Conservation (phyloP, 1,140 invertebrate species). For the Hyposmocoma kahamanoa region DNA sequence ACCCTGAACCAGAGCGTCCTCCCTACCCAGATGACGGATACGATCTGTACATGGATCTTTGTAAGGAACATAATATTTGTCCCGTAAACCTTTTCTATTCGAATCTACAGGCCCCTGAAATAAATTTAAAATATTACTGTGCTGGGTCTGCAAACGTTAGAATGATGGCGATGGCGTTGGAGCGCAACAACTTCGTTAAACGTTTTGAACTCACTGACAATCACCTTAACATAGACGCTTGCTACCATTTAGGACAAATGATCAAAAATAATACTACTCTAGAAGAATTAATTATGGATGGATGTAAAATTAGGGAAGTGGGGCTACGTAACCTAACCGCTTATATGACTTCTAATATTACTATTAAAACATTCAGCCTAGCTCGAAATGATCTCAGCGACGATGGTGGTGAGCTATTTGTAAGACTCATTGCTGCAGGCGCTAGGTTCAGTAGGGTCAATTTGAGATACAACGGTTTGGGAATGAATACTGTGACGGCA, state of each 20-base stretch:
- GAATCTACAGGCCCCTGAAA: slow-evolving; percentile 33
- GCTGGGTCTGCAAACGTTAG: slow-evolving; percentile 38
- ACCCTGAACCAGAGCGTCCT: slow-evolving; percentile 29
- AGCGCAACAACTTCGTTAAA: slow-evolving; percentile 43
- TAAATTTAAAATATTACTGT: slow-evolving; percentile 63
- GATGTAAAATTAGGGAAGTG: slow-evolving; percentile 52
- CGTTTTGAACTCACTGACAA: slow-evolving; percentile 56
- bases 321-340: slow-evolving; percentile 37
- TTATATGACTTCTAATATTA: slow-evolving; percentile 30
- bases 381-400: slow-evolving; percentile 48
- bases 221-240: slow-evolving; percentile 42
- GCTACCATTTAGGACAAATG: slow-evolving; percentile 48
- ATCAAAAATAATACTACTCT: slow-evolving; percentile 47
- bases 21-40: slow-evolving; percentile 49
- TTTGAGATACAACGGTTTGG: slow-evolving; percentile 57
- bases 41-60: slow-evolving; percentile 49
- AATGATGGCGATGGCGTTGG: slow-evolving; percentile 44
- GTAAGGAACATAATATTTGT: slow-evolving; percentile 41
- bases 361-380: slow-evolving; percentile 43
- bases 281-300: slow-evolving; percentile 41
- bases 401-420: slow-evolving; percentile 34
- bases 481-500: slow-evolving; percentile 26
- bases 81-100: slow-evolving; percentile 46
- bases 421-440: slow-evolving; percentile 36
- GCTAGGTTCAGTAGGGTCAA: slow-evolving; percentile 39